Percentiles rank a stretch among this genome's conserved stretches.
These are phyloP conservation scores for Pollenia amentaria DNA, from an alignment of 2,888 invertebrate genomes.

Conservation along the genomic window DNA sequence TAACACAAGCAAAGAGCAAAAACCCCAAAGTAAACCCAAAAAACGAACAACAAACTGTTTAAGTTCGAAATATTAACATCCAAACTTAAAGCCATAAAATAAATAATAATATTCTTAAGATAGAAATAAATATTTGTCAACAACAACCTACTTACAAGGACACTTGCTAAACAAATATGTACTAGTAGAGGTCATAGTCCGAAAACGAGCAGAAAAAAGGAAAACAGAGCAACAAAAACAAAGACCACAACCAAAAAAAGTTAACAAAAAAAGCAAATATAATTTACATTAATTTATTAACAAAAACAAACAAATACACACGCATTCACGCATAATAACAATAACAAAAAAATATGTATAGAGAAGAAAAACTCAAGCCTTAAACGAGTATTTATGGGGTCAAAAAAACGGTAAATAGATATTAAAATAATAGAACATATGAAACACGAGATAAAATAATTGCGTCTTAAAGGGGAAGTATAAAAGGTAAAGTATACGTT, in stretches of 20 bases:
- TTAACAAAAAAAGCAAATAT: slow-evolving; percentile 39
- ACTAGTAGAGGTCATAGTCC: slow-evolving; percentile 28
- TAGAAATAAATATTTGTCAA: slow-evolving; percentile 70
- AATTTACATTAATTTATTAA: slow-evolving; percentile 66
- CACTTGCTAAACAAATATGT: slow-evolving; percentile 32
- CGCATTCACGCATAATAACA: not conserved
- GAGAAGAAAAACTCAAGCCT: not conserved
- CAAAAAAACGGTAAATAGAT: not conserved
- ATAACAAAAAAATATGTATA: not conserved
- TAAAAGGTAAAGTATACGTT: not conserved
- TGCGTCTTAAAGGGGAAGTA: not conserved
- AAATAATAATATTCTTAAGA: slow-evolving; percentile 62
- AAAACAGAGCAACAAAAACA: slow-evolving; percentile 21
- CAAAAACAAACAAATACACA: slow-evolving; percentile 22
- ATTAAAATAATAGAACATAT: not conserved
- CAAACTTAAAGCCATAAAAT: slow-evolving; percentile 60
- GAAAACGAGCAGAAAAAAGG: slow-evolving; percentile 11
- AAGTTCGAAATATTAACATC: slow-evolving; percentile 55
- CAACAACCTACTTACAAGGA: slow-evolving; percentile 57
- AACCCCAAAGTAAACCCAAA: not conserved
- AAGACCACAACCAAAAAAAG: not conserved
- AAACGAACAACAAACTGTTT: slow-evolving; percentile 16
- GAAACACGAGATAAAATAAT: not conserved
- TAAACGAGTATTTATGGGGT: slow-evolving; percentile 24
- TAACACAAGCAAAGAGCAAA: not conserved